Evolutionary conservation across 2,113 vertebrate genomes (phyloP), one percentile per base, ranked within the genome.

Genomic region (Gymnogyps californianus): DNA sequence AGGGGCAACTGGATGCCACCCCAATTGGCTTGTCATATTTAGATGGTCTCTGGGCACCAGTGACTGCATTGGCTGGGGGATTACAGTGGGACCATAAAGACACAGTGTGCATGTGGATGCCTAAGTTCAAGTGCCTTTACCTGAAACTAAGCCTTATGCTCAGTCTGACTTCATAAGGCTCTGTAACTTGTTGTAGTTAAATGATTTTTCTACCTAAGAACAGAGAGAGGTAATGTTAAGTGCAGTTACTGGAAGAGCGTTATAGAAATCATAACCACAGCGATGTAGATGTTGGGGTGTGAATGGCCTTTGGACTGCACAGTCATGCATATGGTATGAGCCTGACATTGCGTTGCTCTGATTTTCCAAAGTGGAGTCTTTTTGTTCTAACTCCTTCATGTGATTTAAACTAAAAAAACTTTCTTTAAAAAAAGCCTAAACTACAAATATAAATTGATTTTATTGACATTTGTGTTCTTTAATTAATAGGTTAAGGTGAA

Each of bases 51-150:
- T 87, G 72, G 34, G 49, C 26, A 29, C 16, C 20, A 6, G 55
- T 38, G 29, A 5, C 19, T 71, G 34, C 21, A 4, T 5, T 58
- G 75, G 2, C 36, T 34, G 36, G 16, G 13, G 14, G 14, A 9
- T 40, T 52, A 19, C 16, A 40, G 31, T 0, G 3, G 10, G 42
- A 16, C 40, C 0, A 0, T 36, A 44, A 65, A 54, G 40, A 66
- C 16, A 52, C 7, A 3, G 26, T 6, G 32, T 59, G 38, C 9
- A 6, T 0, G 1, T 31, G 38, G 55, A 42, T 9, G 10, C 17
- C 29, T 13, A 4, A 34, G 6, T 46, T 78, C 54, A 44, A 61
- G 31, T 84, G 57, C 16, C 52, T 79, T 66, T 54, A 24, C 36
- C 34, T 82, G 22, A 76, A 88, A 31, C 6, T 8, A 46, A 79